phyloP scores from a whole-genome alignment of 2,113 vertebrate genomes.

The Dascyllus trimaculatus region DNA sequence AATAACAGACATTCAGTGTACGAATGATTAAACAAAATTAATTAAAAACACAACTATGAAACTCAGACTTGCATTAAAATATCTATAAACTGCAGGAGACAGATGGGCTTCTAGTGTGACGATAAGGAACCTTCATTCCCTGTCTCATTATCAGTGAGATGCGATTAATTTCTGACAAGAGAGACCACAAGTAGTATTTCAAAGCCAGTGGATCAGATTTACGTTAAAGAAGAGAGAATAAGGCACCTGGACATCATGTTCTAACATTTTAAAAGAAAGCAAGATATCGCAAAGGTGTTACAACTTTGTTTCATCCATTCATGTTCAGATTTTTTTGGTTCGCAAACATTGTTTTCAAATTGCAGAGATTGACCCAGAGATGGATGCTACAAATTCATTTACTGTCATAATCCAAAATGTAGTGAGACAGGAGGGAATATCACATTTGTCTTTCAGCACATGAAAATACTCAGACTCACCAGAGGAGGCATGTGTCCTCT shows the following conservation, averaged over 20 bases:
- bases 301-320: background rate
- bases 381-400: background rate
- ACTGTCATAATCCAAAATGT: background rate
- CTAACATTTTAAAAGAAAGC: background rate
- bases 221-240: background rate
- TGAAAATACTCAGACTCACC: slow-evolving; percentile 84
- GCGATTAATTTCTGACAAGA: slow-evolving; percentile 8
- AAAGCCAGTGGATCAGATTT: background rate
- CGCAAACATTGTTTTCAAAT: background rate
- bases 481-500: slow-evolving; percentile 97
- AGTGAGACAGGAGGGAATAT: background rate
- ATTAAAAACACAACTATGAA: slow-evolving; percentile 11
- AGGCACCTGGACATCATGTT: background rate
- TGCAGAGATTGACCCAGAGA: background rate
- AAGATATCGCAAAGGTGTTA: background rate
- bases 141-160: slow-evolving; percentile 13
- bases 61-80: slow-evolving; percentile 9
- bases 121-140: background rate
- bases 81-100: slow-evolving; percentile 21
- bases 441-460: background rate
- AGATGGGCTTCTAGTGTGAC: slow-evolving; percentile 18
- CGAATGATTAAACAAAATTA: slow-evolving; percentile 25
- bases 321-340: background rate
- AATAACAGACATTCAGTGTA: slow-evolving; percentile 21
- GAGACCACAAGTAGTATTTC: slow-evolving; percentile 7